Conservation (phyloP, 2,888 invertebrate species). For the Platycheirus rosarum region DNA sequence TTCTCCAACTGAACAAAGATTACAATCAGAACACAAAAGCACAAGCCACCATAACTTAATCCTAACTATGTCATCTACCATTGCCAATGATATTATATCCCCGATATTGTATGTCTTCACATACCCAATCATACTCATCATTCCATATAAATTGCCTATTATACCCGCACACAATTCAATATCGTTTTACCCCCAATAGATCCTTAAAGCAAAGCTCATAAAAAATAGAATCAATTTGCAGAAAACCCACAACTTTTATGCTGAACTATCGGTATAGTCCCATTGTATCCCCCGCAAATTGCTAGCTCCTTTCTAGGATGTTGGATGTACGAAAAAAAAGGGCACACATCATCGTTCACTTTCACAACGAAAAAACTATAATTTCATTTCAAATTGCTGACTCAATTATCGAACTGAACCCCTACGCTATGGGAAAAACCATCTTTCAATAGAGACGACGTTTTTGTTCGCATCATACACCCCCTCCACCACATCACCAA, state of each 20-base stretch:
- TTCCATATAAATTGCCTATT: constrained; percentile 49
- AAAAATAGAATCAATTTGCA: constrained; percentile 66
- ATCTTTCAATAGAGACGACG: constrained; percentile 9
- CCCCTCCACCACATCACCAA: neutral
- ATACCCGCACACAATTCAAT: constrained; percentile 31
- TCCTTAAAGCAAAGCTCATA: constrained; percentile 23
- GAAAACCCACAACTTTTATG: constrained; percentile 65
- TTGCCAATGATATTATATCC: constrained; percentile 25
- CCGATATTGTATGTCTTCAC: constrained; percentile 24
- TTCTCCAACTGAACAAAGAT: neutral
- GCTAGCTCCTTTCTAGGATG: neutral
- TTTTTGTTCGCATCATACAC: neutral
- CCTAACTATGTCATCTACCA: constrained; percentile 21
- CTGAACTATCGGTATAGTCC: constrained; percentile 59
- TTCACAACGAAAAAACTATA: constrained; percentile 67
- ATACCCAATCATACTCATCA: constrained; percentile 20
- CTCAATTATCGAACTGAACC: constrained; percentile 55
- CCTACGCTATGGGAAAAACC: constrained; percentile 24
- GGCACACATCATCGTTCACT: constrained; percentile 52
- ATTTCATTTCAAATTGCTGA: constrained; percentile 70
- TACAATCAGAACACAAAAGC: constrained; percentile 17
- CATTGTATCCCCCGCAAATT: constrained; percentile 35
- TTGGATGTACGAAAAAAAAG: neutral
- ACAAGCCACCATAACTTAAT: constrained; percentile 5
- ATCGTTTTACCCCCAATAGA: constrained; percentile 8